Conservation (phyloP, 2,888 invertebrate genomes). For the Dolichopus griseipennis region DNA sequence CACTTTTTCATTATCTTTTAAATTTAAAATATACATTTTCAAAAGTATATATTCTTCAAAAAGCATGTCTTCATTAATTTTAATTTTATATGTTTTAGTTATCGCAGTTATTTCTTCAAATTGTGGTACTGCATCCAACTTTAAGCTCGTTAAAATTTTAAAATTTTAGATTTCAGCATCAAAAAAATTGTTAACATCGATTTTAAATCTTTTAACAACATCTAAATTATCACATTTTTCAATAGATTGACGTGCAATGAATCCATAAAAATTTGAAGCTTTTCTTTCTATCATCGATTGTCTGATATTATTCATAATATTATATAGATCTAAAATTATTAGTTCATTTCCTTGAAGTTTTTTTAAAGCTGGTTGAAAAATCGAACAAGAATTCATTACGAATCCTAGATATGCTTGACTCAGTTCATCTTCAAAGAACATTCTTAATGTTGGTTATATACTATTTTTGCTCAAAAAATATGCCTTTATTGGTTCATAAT, state of each 20-base stretch:
- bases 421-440: slow-evolving; percentile 14
- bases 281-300: not conserved
- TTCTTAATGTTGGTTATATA: slow-evolving; percentile 1
- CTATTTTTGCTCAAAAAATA: slow-evolving; percentile 12
- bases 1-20: not conserved
- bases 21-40: too few relatives aligned
- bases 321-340: not conserved
- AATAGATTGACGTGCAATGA: not conserved
- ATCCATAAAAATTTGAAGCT: not conserved
- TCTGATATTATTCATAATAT: slow-evolving; percentile 4
- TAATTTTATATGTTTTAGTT: slow-evolving; percentile 2
- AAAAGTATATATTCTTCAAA: slow-evolving; percentile 10
- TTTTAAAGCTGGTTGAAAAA: slow-evolving; percentile 10
- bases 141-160: slow-evolving; percentile 1
- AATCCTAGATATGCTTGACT: slow-evolving; percentile 12
- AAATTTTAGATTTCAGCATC: not conserved
- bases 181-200: not conserved
- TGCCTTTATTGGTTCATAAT: slow-evolving; percentile 13
- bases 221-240: not conserved
- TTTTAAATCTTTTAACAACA: not conserved
- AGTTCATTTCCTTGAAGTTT: slow-evolving; percentile 7
- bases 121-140: not conserved
- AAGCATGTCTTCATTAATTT: slow-evolving; percentile 10
- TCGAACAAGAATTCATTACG: slow-evolving; percentile 12
- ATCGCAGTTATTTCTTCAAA: not conserved